Evolutionary conservation across 2,888 invertebrate genomes (phyloP), one percentile per base, ranked within the genome.

Genomic region (Morinoia aosen): DNA sequence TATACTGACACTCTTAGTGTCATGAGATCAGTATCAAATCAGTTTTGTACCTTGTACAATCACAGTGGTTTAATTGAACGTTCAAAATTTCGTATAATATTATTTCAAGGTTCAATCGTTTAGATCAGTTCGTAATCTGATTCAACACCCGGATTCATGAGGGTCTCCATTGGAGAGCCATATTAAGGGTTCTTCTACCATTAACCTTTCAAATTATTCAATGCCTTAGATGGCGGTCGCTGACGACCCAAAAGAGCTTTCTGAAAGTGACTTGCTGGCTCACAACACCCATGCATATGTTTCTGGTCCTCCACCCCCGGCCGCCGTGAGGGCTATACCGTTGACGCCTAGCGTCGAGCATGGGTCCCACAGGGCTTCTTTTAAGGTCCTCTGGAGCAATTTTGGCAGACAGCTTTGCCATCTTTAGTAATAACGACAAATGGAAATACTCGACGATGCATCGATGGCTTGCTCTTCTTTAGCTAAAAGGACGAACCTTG

Each of bases 371-470:
- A 48, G 40, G 90, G 90, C 40, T 90, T 48, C 90, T 90, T 90
- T 90, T 48, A 90, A 90, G 90, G 90, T 48, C 48, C 48, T 90
- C 16, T 16, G 40, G 14, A 12, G 90, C 48, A 90, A 90, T 90
- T 48, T 90, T 90, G 48, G 40, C 90, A 90, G 90, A 48, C 90
- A 90, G 90, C 48, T 40, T 90, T 90, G 33, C 90, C 90, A 40
- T 90, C 48, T 90, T 90, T 90, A 90, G 90, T 90, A 90, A 40
- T 48, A 90, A 90, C 90, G 90, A 90, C 90, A 90, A 90, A 90
- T 90, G 90, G 90, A 90, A 90, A 90, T 48, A 48, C 48, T 90
- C 33, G 90, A 90, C 48, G 90, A 40, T 48, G 90, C 90, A 90
- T 90, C 90, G 90, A 90, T 90, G 40, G 40, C 90, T 90, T 90